Conservation (phyloP, 1,140 invertebrate genomes). For the Zaprionus gabonicus region DNA sequence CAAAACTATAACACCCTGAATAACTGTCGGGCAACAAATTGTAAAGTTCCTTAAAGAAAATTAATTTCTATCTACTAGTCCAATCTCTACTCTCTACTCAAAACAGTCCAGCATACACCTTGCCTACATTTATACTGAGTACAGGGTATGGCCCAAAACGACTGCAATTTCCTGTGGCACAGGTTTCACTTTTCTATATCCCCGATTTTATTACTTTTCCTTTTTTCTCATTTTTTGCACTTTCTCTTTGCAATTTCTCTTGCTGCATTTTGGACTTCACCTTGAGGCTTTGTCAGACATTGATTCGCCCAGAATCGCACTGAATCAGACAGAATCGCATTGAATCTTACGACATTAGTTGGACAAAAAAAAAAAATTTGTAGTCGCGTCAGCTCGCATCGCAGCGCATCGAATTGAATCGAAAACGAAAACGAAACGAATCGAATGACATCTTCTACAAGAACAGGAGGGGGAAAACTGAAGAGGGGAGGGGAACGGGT, state of each 20-base stretch:
- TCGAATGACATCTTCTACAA: background rate
- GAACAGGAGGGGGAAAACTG: background rate
- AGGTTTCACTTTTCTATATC: slow-evolving; percentile 34
- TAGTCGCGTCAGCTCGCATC: slow-evolving; percentile 33
- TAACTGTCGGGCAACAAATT: no score
- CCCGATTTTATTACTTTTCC: slow-evolving; percentile 15
- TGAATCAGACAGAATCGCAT: slow-evolving; percentile 65
- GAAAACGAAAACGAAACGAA: background rate
- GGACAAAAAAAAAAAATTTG: slow-evolving; percentile 57
- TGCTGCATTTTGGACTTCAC: slow-evolving; percentile 39
- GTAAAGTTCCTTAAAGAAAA: no score
- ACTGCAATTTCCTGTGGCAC: slow-evolving; percentile 61
- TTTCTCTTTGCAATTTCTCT: slow-evolving; percentile 39
- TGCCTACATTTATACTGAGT: background rate
- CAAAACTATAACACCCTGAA: no score
- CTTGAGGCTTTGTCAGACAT: slow-evolving; percentile 33
- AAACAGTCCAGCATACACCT: background rate
- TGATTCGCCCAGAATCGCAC: slow-evolving; percentile 62
- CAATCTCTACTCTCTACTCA: background rate
- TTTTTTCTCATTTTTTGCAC: slow-evolving; percentile 19
- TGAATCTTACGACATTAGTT: slow-evolving; percentile 62
- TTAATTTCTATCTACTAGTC: no score
- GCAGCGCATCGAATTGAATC: slow-evolving; percentile 18
- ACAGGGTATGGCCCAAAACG: slow-evolving; percentile 30
- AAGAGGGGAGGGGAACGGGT: background rate